Conservation (phyloP, 2,888 invertebrate species). For the Cataglyphis albicans region DNA sequence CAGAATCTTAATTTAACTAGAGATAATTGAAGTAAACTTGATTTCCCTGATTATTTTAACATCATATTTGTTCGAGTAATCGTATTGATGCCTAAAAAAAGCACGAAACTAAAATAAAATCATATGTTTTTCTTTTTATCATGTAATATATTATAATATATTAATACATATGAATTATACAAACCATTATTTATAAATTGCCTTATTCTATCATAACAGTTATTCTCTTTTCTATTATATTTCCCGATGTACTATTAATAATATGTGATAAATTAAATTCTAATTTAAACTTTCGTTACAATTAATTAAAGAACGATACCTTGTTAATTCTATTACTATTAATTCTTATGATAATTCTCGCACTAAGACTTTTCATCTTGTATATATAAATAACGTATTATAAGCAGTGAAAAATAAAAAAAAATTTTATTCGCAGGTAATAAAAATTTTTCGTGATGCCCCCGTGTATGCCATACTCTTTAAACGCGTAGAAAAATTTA, state of each 20-base stretch:
- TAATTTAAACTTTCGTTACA: background rate
- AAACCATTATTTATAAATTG: background rate
- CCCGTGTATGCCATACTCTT: background rate
- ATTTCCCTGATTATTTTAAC: background rate
- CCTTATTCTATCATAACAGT: background rate
- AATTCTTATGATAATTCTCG: background rate
- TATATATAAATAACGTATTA: conserved; percentile 6
- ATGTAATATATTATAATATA: background rate
- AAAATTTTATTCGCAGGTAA: background rate
- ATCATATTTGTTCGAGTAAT: background rate
- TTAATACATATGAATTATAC: background rate
- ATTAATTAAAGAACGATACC: background rate
- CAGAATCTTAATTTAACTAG: background rate
- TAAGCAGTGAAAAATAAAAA: background rate
- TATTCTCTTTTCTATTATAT: background rate
- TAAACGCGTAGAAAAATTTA: background rate
- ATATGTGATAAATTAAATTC: no score
- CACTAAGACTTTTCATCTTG: background rate
- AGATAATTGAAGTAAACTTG: background rate
- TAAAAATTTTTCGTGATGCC: conserved; percentile 14
- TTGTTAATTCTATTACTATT: background rate
- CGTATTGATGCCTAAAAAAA: background rate
- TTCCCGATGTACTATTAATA: no score
- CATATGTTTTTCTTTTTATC: background rate
- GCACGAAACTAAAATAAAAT: background rate